Base-by-base conservation (phyloP, 2,113 vertebrate species). In the Oreochromis niloticus region DNA sequence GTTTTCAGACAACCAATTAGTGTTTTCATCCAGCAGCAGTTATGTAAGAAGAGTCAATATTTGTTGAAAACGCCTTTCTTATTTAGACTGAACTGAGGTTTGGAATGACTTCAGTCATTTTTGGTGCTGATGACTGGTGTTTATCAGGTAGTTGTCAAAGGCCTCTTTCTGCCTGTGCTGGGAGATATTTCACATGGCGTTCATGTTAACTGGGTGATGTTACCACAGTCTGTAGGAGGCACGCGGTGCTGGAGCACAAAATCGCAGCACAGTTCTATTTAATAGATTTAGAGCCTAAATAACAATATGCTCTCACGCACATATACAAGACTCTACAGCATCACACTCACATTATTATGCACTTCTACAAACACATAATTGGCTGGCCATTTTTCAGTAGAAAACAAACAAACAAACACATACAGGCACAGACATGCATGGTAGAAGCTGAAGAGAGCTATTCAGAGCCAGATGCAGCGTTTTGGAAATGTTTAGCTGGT, bases 41-140 rank as follows among this genome's bases (percentile, higher is more conserved):
- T 95, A 91, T 95, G 90, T 92, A 96, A 96, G 92, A 88, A 93
- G 81, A 85, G 94, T 93, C 91, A 96, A 96, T 95, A 96, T 96
- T 96, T 94, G 93, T 79, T 91, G 61, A 93, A 95, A 96, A 94
- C 85, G 93, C 84, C 90, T 95, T 90, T 95, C 87, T 94, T 86
- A 91, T 93, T 93, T 87, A 85, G 89, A 83, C 85, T 82, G 81
- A 89, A 90, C 81, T 73, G 46, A 59, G 80, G 83, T 82, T 87
- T 93, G 91, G 90, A 90, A 87, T 81, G 75, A 88, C 87, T 93
- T 95, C 92, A 93, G 89, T 94, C 89, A 59, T 85, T 39, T 41
- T 12, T 17, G 52, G 83, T 22, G 19, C 22, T 81, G 71, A 68
- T 68, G 56, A 68, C 55, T 82, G 88, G 71, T 90, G 93, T 95